phyloP scores from a whole-genome alignment of 2,113 vertebrate genomes.

The Ctenomys sociabilis region DNA sequence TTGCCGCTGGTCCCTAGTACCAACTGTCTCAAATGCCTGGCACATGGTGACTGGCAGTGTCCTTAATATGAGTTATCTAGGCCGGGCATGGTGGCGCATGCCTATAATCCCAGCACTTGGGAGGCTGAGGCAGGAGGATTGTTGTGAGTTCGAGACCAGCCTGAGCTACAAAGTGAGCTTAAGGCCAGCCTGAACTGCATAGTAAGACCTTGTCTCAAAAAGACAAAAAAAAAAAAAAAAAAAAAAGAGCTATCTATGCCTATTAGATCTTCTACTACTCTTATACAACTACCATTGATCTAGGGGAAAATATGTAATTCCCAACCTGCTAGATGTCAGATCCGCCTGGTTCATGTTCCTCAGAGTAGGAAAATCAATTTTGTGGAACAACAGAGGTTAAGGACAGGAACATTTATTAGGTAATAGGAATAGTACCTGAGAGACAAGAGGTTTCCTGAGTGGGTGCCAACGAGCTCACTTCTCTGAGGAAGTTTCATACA shows the following conservation, averaged over 20 bases:
- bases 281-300: not conserved
- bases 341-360: not conserved
- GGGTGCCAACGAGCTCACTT: not conserved
- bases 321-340: not conserved
- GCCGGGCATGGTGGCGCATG: too few relatives aligned
- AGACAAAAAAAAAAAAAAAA: too few relatives aligned
- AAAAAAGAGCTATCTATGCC: not conserved
- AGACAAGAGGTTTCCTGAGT: not conserved
- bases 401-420: not conserved
- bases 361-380: not conserved
- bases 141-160: too few relatives aligned
- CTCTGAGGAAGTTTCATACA: not conserved
- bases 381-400: not conserved
- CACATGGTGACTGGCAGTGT: rapidly evolving
- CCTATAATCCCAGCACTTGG: too few relatives aligned
- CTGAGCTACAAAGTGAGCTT: too few relatives aligned
- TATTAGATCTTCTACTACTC: not conserved
- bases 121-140: too few relatives aligned
- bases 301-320: not conserved
- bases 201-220: too few relatives aligned
- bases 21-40: not conserved
- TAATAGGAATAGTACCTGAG: not conserved
- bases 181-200: too few relatives aligned
- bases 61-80: not conserved
- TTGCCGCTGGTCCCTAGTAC: not conserved